Percentiles rank a stretch among this genome's conserved stretches.
Conservation (phyloP, 2,797 vertebrate genomes). For the Dicrostonyx torquatus region DNA sequence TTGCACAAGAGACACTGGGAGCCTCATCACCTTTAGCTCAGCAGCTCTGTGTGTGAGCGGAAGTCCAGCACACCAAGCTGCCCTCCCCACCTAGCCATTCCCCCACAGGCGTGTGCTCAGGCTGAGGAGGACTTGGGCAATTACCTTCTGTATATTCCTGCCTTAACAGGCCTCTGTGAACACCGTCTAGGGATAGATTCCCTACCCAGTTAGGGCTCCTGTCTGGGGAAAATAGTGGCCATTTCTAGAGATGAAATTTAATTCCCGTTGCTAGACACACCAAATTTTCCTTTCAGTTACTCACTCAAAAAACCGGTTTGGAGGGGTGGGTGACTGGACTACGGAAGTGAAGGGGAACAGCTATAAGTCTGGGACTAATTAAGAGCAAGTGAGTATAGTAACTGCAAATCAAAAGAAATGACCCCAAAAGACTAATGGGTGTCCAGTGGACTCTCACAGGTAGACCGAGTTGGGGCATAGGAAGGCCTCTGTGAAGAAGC, state of each 20-base stretch:
- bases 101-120: not conserved
- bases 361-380: not conserved
- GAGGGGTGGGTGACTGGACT: not conserved
- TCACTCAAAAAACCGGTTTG: not conserved
- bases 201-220: not conserved
- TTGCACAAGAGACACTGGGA: not conserved
- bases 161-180: not conserved
- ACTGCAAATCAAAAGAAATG: constrained; percentile 1
- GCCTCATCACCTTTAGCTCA: not conserved
- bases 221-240: not conserved
- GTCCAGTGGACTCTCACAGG: not conserved
- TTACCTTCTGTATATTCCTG: not conserved
- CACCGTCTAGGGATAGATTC: not conserved
- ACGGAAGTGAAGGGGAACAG: not conserved
- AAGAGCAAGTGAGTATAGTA: not conserved
- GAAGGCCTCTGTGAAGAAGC: not conserved
- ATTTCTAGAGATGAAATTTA: not conserved
- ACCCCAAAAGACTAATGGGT: not conserved
- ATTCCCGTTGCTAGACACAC: not conserved
- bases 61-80: not conserved
- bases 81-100: not conserved
- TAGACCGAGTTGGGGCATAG: not conserved
- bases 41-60: not conserved
- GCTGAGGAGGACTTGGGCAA: not conserved
- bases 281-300: not conserved